Conservation (phyloP, 2,888 invertebrate genomes). For the Orthosia cruda region DNA sequence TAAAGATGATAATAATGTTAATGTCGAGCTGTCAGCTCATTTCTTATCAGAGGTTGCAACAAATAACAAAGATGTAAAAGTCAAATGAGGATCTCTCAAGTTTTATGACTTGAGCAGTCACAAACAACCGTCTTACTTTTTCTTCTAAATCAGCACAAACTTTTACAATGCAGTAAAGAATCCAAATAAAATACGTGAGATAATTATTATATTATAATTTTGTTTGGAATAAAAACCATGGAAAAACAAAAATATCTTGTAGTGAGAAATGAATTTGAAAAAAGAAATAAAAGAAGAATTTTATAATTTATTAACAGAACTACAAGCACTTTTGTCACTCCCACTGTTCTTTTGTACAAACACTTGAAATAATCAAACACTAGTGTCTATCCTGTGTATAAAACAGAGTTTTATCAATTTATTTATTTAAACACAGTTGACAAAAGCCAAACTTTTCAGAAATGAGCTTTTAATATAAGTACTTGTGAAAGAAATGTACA, state of each 20-base stretch:
- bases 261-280: not conserved
- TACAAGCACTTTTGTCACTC: not conserved
- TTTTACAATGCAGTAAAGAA: not conserved
- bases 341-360: too few relatives aligned
- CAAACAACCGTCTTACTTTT: constrained; percentile 20
- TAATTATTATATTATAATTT: not conserved
- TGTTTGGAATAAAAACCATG: not conserved
- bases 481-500: not conserved
- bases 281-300: not conserved
- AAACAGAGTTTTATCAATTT: not conserved
- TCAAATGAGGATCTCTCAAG: constrained; percentile 31
- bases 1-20: not conserved
- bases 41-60: constrained; percentile 23
- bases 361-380: too few relatives aligned
- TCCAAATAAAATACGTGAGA: constrained; percentile 7
- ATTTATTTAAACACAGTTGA: not conserved
- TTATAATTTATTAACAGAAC: not conserved
- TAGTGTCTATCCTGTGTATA: not conserved
- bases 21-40: constrained; percentile 26
- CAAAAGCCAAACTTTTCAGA: not conserved
- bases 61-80: constrained; percentile 39
- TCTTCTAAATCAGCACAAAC: constrained; percentile 23
- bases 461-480: not conserved
- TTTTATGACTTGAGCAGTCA: constrained; percentile 37
- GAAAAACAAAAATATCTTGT: constrained; percentile 1